Percentiles rank a stretch among this genome's conserved stretches.
phyloP scores from a whole-genome alignment of 2,888 invertebrate genomes.

The Melikaiella ostensackeni region DNA sequence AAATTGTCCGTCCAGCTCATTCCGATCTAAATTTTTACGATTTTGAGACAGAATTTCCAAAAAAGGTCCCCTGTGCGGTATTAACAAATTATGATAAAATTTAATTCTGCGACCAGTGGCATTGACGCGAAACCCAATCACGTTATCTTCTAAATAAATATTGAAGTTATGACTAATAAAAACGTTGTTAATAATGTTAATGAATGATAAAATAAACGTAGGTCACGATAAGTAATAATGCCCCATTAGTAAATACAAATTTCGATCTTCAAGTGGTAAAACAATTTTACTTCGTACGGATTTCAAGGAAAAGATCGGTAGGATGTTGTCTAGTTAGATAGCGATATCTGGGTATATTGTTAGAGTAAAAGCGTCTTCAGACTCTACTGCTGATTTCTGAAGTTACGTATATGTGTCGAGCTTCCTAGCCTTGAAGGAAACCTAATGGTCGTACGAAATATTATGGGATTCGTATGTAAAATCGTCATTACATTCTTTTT shows the following conservation, averaged over 20 bases:
- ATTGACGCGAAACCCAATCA: slow-evolving; percentile 76
- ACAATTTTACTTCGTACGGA: slow-evolving; percentile 55
- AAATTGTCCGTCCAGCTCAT: too few relatives aligned
- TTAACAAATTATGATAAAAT: slow-evolving; percentile 34
- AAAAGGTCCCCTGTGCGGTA: too few relatives aligned
- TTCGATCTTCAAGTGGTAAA: slow-evolving; percentile 54
- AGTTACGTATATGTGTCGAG: slow-evolving; percentile 20
- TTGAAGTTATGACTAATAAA: slow-evolving; percentile 60
- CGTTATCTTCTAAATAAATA: slow-evolving; percentile 73
- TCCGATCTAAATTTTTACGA: too few relatives aligned
- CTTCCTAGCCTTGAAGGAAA: neutral
- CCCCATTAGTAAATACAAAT: slow-evolving; percentile 57
- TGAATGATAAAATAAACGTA: slow-evolving; percentile 63
- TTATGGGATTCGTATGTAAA: too few relatives aligned
- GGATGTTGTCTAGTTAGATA: slow-evolving; percentile 63
- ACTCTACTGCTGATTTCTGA: neutral
- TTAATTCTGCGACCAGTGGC: slow-evolving; percentile 62
- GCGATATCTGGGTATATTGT: slow-evolving; percentile 37
- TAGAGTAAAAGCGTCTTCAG: neutral
- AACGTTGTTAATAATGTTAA: slow-evolving; percentile 73
- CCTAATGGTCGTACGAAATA: neutral
- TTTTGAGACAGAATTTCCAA: neutral
- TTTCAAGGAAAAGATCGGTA: slow-evolving; percentile 56
- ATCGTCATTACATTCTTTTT: too few relatives aligned
- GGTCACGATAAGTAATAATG: slow-evolving; percentile 51